Base-by-base conservation (phyloP, 2,113 vertebrate genomes). In the Spheniscus mendiculus region DNA sequence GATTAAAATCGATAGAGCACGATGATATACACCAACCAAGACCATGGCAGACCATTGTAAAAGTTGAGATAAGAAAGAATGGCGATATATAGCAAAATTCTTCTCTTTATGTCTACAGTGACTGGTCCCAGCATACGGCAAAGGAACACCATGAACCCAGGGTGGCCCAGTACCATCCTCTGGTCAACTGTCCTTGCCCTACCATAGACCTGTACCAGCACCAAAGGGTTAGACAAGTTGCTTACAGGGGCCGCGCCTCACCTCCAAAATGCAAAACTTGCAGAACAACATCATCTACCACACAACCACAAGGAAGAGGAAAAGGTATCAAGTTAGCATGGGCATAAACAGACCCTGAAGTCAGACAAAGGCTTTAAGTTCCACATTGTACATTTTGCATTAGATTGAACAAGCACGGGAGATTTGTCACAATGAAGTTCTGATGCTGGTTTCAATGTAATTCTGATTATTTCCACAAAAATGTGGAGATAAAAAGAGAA, bases 401-500 rank as follows among this genome's bases (percentile, higher is more conserved):
- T 66, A 55, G 44, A n/a, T 18, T 32, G 49, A 87, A 81, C 25
- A 80, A 82, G 55, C 27, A 67, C 40, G 47, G 47, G n/a, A 87
- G 30, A 76, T 79, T 59, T 79, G n/a, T 67, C 3, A 13, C 61
- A 84, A 49, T 36, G 40, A 76, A 85, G 32, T 45, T 93, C 52
- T 91, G 30, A 72, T 61, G 16, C 29, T 80, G 30, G 16, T 42
- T 85, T 76, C 73, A 94, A 38, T 53, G 30, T n/a, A 69, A 70
- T 69, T 69, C 61, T 85, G 56, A 87, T 91, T 90, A 89, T 76
- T 91, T 53, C 29, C 36, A 76, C 16, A 73, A 55, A 78, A 50
- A 61, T 45, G 27, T 58, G 27, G 69, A 71, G 32, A 70, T 27
- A 6, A 91, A 93, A 85, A 62, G 21, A 47, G 42, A 30, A 93